phyloP scores from a whole-genome alignment of 1,140 invertebrate species.

The Venturia canescens region DNA sequence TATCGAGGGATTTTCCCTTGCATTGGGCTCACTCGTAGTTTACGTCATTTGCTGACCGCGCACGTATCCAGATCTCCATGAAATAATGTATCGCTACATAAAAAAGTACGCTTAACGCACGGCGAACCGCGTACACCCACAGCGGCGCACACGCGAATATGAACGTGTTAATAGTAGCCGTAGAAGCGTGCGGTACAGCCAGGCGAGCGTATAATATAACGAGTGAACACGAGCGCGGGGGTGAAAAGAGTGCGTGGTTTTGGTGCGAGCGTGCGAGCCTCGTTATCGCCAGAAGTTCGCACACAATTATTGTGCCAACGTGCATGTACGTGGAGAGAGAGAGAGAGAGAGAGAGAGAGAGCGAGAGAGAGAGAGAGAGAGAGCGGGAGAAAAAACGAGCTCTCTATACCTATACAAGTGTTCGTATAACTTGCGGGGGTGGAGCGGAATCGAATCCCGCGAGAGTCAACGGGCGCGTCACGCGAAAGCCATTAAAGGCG shows the following conservation, averaged over 20 bases:
- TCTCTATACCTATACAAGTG: background rate
- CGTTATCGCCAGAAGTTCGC: slow-evolving; percentile 49
- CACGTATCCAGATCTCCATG: too few species aligned
- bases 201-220: slow-evolving; percentile 29
- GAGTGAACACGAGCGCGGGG: background rate
- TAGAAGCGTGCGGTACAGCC: background rate
- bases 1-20: too few species aligned
- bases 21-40: too few species aligned
- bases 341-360: too few species aligned
- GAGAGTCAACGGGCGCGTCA: slow-evolving; percentile 47
- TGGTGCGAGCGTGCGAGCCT: slow-evolving; percentile 35
- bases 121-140: too few species aligned
- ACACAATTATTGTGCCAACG: slow-evolving; percentile 9
- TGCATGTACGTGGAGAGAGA: background rate
- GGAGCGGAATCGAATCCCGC: slow-evolving; percentile 25
- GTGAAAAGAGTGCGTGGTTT: slow-evolving; percentile 30
- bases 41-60: too few species aligned
- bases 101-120: too few species aligned
- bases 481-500: slow-evolving; percentile 51
- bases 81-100: too few species aligned
- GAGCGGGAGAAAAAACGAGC: background rate
- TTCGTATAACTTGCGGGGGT: slow-evolving; percentile 22
- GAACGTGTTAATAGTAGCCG: too few species aligned
- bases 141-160: too few species aligned
- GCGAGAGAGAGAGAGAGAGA: too few species aligned